These are phyloP conservation scores for Apotomis turbidana DNA, from an alignment of 2,888 invertebrate genomes.

Conservation along the genomic window DNA sequence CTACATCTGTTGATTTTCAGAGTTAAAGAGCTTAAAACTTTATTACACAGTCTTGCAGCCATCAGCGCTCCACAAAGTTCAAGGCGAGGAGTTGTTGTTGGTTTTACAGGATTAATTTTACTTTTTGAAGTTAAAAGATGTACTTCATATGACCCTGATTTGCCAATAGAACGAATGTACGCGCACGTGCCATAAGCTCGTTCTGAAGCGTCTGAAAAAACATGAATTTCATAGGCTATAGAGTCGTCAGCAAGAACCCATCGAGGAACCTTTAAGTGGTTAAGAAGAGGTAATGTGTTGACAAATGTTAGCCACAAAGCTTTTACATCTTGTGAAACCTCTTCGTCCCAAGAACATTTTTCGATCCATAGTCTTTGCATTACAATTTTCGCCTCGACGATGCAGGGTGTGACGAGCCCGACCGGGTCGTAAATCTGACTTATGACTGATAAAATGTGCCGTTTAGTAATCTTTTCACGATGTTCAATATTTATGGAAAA, in stretches of 20 bases:
- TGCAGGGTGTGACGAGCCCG: too few relatives aligned
- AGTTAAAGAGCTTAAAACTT: slow-evolving; percentile 8
- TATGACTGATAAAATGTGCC: neutral
- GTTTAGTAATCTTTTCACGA: slow-evolving; percentile 13
- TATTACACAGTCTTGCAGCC: slow-evolving; percentile 14
- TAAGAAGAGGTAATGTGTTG: too few relatives aligned
- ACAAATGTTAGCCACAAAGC: too few relatives aligned
- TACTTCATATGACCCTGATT: neutral
- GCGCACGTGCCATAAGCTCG: neutral
- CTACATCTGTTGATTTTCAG: slow-evolving; percentile 1
- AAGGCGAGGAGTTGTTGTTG: neutral
- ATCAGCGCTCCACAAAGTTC: slow-evolving; percentile 6
- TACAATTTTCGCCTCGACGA: too few relatives aligned
- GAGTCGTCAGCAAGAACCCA: neutral
- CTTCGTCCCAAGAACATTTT: too few relatives aligned
- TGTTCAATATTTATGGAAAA: neutral
- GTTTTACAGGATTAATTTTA: slow-evolving; percentile 10
- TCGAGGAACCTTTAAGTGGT: too few relatives aligned
- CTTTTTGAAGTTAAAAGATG: neutral
- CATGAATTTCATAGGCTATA: neutral
- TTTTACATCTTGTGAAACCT: too few relatives aligned
- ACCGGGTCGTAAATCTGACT: neutral
- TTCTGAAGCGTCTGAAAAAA: neutral
- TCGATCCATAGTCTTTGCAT: too few relatives aligned
- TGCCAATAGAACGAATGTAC: neutral